Base-by-base conservation (phyloP, 37 sponge, comb jelly and placozoan species). In the Diacarnus erythraeanus region DNA sequence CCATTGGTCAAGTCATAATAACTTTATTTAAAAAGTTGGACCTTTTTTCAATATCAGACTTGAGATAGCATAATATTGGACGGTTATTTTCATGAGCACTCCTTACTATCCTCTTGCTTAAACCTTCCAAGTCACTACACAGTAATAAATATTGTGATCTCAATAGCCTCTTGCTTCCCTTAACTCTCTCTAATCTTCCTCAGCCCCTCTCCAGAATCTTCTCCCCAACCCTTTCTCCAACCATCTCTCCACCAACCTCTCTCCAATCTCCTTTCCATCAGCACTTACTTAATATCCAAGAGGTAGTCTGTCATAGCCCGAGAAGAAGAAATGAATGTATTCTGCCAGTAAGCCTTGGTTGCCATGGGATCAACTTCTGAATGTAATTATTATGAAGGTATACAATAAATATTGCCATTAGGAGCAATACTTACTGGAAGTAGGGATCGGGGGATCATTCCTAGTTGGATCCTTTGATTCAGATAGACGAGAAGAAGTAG, bases 1-100 rank as follows among this genome's bases (percentile, higher is more conserved):
- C 12, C 10, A 15, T 47, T 12, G 12, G 12, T 47, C 51, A 47
- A 47, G 12, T 12, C 51, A 47, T 47, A 47, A 12, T 47, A 12
- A 47, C 12, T 12, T 6, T 47, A 47, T 68, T 68, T 4, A 38
- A 18, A 6, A 71, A 47, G 17, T 9, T 15, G 5, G 39, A 93
- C 93, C 77, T 92, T 70, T 77, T 76, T 77, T 97, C 97, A 18
- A 97, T 76, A 74, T 95, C 96, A 21, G 90, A 63, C 60, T 95
- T 95, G 43, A 89, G 64, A 43, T 91, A 95, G 61, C 77, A 81
- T 20, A 37, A 59, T 2, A 69, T 65, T 15, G 47, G 54, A 2
- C 64, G 17, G 17, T 56, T 42, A 37, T 17, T 73, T 3, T 86
- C 84, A 27, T 71, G 56, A 30, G 95, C 89, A 84, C 86, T 91